Evolutionary conservation across 1,140 invertebrate species (phyloP).

Genomic region (Drosophila arawakana): DNA sequence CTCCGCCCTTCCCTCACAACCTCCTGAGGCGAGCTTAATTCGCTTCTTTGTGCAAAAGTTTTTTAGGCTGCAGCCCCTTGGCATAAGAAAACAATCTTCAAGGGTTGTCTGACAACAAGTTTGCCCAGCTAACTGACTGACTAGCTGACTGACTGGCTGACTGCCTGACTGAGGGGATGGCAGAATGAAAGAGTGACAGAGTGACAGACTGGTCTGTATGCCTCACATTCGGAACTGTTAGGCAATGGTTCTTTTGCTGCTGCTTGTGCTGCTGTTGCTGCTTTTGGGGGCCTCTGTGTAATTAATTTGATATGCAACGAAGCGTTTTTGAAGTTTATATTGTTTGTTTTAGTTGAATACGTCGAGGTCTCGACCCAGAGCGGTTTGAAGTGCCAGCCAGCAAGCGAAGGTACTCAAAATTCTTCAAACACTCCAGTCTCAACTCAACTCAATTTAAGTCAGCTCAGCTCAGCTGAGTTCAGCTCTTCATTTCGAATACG

Average conservation of each 20-base stretch:
- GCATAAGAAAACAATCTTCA: constrained; percentile 79
- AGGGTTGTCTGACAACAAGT: constrained; percentile 72
- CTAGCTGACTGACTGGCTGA: constrained; percentile 27
- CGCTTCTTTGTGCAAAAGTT: constrained; percentile 72
- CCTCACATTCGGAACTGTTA: constrained; percentile 7
- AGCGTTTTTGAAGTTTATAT: constrained; percentile 82
- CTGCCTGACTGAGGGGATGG: constrained; percentile 13
- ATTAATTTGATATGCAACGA: constrained; percentile 83
- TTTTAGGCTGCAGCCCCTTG: constrained; percentile 60
- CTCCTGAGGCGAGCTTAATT: constrained; percentile 62
- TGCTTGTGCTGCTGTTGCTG: constrained; percentile 30
- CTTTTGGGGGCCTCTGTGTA: constrained; percentile 67
- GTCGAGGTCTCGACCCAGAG: constrained; percentile 59
- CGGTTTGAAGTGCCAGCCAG: constrained; percentile 52
- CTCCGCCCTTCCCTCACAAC: not conserved
- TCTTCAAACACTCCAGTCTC: constrained; percentile 39
- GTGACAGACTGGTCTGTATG: constrained; percentile 26
- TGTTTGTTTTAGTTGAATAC: constrained; percentile 77
- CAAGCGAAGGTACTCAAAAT: constrained; percentile 49
- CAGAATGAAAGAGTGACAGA: constrained; percentile 13
- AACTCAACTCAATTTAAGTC: constrained; percentile 8
- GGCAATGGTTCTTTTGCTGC: constrained; percentile 12
- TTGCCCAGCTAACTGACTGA: constrained; percentile 30
- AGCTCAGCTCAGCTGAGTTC: not conserved
- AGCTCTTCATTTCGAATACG: constrained; percentile 52